Percentiles rank a stretch among this genome's conserved stretches.
Evolutionary conservation across 2,888 invertebrate species (phyloP).

Genomic region (Cremastinae sp.): DNA sequence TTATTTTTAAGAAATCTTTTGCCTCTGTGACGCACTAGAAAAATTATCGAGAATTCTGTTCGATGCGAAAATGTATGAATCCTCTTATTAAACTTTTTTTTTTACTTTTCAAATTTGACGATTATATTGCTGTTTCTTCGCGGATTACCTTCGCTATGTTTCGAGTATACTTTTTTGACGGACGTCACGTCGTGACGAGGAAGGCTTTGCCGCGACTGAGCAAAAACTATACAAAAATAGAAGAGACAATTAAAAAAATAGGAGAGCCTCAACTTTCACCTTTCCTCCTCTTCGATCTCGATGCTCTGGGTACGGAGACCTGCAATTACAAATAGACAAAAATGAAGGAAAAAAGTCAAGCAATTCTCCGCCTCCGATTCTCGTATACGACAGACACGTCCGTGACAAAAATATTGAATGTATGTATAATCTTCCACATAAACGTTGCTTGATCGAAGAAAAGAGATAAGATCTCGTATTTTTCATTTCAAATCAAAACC

Average conservation of each 20-base stretch:
- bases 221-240: not conserved
- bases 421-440: too few species aligned
- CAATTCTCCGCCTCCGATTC: too few species aligned
- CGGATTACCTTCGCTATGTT: constrained; percentile 12
- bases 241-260: constrained; percentile 10
- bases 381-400: too few species aligned
- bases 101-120: not conserved
- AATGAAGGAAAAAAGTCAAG: constrained; percentile 25
- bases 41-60: too few species aligned
- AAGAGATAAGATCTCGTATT: too few species aligned
- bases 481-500: too few species aligned
- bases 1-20: too few species aligned
- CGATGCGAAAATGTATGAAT: too few species aligned
- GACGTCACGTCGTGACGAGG: constrained; percentile 54
- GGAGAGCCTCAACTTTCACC: constrained; percentile 51
- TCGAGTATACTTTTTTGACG: constrained; percentile 24
- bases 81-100: not conserved
- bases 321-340: constrained; percentile 30
- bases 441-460: too few species aligned
- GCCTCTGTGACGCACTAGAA: too few species aligned
- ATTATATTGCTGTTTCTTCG: not conserved
- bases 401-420: too few species aligned
- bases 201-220: constrained; percentile 38
- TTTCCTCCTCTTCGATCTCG: constrained; percentile 8
- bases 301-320: constrained; percentile 13